Evolutionary conservation across 2,888 invertebrate genomes (phyloP).

Genomic region (Scaptomyza flava): DNA sequence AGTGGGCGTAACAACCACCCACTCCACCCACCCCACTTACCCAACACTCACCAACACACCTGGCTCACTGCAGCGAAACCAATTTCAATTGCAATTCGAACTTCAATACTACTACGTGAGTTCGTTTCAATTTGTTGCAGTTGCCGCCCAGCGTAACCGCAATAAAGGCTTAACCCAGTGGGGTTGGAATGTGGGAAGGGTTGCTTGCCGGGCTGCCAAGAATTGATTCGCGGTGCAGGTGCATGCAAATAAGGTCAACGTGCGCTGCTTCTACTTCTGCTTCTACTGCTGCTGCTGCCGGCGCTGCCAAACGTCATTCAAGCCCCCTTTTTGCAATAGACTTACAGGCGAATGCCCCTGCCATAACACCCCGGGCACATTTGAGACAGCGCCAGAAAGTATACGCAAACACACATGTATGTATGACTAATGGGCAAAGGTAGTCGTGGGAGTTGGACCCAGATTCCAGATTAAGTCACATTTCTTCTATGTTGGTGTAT

Average conservation of each 20-base stretch:
- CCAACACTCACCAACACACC: neutral
- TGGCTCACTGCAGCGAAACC: conserved; percentile 55
- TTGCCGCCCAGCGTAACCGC: conserved; percentile 68
- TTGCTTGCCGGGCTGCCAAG: conserved; percentile 45
- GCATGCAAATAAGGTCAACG: conserved; percentile 80
- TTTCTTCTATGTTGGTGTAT: conserved; percentile 9
- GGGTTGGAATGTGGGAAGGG: neutral
- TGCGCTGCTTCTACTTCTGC: conserved; percentile 47
- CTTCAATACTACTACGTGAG: conserved; percentile 77
- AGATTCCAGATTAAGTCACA: conserved; percentile 27
- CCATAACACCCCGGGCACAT: neutral
- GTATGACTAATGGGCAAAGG: conserved; percentile 43
- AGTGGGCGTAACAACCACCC: neutral
- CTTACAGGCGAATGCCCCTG: conserved; percentile 13
- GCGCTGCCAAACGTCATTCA: conserved; percentile 61
- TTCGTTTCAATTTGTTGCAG: conserved; percentile 78
- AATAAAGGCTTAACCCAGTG: conserved; percentile 35
- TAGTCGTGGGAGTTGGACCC: conserved; percentile 2
- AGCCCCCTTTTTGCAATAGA: conserved; percentile 30
- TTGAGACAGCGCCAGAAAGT: conserved; percentile 53
- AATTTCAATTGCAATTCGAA: conserved; percentile 81
- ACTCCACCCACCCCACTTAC: neutral
- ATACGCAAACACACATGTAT: conserved; percentile 46
- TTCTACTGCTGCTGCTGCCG: conserved; percentile 36
- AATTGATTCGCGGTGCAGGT: conserved; percentile 74